These are phyloP conservation scores for Rafetus swinhoei DNA, from an alignment of 2,113 vertebrate species.

Conservation along the genomic window DNA sequence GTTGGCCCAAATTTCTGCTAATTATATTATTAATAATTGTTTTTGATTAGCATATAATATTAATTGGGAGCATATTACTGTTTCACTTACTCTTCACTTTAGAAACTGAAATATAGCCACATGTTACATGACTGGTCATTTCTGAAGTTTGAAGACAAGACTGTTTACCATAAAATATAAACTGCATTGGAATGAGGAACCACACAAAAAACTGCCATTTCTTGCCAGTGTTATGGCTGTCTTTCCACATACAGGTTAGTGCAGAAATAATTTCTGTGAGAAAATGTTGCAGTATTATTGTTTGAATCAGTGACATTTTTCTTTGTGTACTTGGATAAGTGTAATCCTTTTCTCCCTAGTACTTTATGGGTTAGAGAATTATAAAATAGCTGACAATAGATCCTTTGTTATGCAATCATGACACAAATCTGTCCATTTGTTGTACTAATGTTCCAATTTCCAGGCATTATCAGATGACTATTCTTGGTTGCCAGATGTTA, in stretches of 20 bases:
- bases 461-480: conserved; percentile 8
- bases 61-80: not conserved
- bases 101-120: not conserved
- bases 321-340: not conserved
- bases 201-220: not conserved
- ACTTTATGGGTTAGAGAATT: not conserved
- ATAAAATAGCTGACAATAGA: not conserved
- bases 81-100: not conserved
- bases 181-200: not conserved
- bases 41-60: not conserved
- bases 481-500: conserved; percentile 31
- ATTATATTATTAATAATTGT: not conserved
- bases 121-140: not conserved
- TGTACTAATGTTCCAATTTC: not conserved
- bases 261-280: not conserved
- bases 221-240: not conserved
- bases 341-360: not conserved
- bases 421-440: conserved; percentile 15
- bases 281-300: not conserved
- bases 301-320: conserved; percentile 3
- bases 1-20: not conserved
- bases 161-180: not conserved
- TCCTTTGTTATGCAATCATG: conserved; percentile 14
- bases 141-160: conserved; percentile 2
- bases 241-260: not conserved